Evolutionary conservation across 2,113 vertebrate genomes (phyloP).

Genomic region (Polypterus bichir): DNA sequence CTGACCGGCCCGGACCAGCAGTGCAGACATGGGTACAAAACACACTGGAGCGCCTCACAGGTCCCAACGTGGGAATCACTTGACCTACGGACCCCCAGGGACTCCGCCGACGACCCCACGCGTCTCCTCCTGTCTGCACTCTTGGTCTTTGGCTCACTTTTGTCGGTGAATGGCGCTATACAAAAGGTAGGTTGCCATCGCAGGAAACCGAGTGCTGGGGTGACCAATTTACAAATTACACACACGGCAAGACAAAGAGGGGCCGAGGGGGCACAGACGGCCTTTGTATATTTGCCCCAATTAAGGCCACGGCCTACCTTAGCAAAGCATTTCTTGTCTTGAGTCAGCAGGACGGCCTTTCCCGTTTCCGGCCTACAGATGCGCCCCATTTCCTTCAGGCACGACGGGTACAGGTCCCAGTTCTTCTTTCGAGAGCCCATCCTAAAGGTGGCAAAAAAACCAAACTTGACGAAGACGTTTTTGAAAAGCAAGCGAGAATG

Average conservation of each 20-base stretch:
- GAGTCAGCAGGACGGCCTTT: slow-evolving; percentile 77
- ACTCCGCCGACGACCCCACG: no score
- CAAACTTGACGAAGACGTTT: slow-evolving; percentile 3
- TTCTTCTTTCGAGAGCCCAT: slow-evolving; percentile 92
- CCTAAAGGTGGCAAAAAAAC: slow-evolving; percentile 39
- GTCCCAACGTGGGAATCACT: no score
- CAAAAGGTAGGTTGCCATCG: no score
- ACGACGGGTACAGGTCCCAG: slow-evolving; percentile 90
- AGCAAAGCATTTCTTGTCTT: slow-evolving; percentile 91
- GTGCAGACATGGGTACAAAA: no score
- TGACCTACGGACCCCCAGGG: no score
- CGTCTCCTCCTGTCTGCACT: no score
- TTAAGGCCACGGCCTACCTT: slow-evolving; percentile 53
- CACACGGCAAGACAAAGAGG: background rate
- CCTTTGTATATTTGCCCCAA: background rate
- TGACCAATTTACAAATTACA: background rate
- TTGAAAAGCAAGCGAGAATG: no score
- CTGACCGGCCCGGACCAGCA: no score
- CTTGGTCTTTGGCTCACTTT: no score
- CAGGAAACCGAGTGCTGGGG: background rate
- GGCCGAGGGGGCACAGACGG: background rate
- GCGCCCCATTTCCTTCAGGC: slow-evolving; percentile 82
- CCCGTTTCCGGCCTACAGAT: slow-evolving; percentile 76
- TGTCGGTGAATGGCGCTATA: no score
- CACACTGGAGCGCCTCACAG: no score